Percentiles rank a stretch among this genome's conserved stretches.
Conservation (phyloP, 2,797 vertebrate species). For the Callimico goeldii region DNA sequence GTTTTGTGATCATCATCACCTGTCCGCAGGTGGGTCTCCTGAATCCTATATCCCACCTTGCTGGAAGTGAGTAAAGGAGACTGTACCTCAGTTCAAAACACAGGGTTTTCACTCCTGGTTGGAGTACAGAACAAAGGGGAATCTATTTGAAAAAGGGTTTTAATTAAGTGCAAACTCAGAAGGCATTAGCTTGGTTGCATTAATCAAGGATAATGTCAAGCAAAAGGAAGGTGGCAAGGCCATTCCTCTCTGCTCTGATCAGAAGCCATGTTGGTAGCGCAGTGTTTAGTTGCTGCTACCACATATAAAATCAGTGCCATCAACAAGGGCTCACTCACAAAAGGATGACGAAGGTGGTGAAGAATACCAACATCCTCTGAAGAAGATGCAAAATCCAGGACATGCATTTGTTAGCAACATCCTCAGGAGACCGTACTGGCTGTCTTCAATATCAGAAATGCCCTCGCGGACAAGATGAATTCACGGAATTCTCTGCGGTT, state of each 20-base stretch:
- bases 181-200: not conserved
- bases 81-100: not conserved
- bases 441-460: not conserved
- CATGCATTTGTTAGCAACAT: too few species aligned
- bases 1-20: not conserved
- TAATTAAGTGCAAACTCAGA: not conserved
- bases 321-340: not conserved
- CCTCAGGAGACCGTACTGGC: rapidly evolving
- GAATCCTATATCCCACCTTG: not conserved
- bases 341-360: not conserved
- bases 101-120: not conserved
- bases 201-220: not conserved
- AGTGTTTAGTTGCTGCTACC: not conserved
- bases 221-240: not conserved
- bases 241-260: not conserved
- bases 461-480: not conserved
- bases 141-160: not conserved
- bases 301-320: not conserved
- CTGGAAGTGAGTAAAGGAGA: not conserved
- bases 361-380: not conserved
- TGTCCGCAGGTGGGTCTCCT: not conserved
- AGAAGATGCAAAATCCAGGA: not conserved
- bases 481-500: not conserved
- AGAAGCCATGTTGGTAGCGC: not conserved
- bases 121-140: not conserved